A percentile compares a stretch with the other conserved stretches of the same genome.
Evolutionary conservation across 2,113 vertebrate species (phyloP).

Genomic region (Ariopsis seemanni): DNA sequence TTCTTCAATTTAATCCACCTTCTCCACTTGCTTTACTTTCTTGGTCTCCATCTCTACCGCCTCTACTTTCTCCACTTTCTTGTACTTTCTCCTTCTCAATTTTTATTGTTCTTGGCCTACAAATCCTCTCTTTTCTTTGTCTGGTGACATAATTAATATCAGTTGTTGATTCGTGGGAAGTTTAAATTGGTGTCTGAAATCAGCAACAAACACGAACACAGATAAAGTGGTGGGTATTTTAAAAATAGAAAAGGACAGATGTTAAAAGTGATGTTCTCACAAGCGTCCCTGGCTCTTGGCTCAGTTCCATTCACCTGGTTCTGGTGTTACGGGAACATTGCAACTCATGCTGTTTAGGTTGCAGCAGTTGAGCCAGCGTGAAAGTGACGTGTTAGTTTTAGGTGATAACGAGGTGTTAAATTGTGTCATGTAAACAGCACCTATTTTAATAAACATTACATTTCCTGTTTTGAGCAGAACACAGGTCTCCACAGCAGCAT

Average conservation of each 20-base stretch:
- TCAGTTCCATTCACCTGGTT: not conserved
- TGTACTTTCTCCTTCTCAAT: not conserved
- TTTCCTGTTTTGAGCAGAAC: not conserved
- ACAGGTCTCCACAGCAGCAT: not conserved
- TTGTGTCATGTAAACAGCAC: not conserved
- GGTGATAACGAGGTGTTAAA: conserved; percentile 4
- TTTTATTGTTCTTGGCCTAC: not conserved
- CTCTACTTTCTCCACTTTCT: not conserved
- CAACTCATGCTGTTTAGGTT: not conserved
- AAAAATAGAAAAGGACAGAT: not conserved
- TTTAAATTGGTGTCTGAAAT: not conserved
- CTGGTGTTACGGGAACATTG: not conserved
- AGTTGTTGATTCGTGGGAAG: not conserved
- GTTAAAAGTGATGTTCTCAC: not conserved
- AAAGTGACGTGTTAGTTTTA: not conserved
- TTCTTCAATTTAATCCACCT: not conserved
- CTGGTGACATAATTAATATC: not conserved
- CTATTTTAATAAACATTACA: not conserved
- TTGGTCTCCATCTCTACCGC: not conserved
- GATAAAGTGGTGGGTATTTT: not conserved
- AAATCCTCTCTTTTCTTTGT: not conserved
- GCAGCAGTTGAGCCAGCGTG: not conserved
- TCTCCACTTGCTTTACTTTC: not conserved
- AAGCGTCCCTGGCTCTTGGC: not conserved
- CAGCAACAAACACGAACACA: not conserved